Evolutionary conservation across 2,797 vertebrate genomes (phyloP).

Genomic region (Chloroceryle inda): DNA sequence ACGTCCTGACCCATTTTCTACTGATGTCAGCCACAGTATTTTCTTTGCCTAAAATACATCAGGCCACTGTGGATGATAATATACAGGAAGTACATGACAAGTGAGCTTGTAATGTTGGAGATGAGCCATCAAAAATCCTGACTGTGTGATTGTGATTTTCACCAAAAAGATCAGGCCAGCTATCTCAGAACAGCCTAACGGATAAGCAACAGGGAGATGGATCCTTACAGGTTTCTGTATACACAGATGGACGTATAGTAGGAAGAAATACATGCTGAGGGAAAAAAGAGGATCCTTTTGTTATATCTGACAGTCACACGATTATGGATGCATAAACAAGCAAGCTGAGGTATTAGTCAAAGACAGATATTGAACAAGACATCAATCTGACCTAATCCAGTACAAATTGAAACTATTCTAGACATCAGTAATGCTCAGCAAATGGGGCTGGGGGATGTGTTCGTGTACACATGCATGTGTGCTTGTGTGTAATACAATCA

Average conservation of each 20-base stretch:
- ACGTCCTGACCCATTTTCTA: neutral
- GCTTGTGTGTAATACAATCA: neutral
- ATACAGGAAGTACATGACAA: neutral
- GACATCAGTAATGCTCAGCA: neutral
- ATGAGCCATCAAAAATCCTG: neutral
- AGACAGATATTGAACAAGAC: neutral
- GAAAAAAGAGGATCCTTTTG: neutral
- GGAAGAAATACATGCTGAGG: neutral
- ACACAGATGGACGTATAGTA: neutral
- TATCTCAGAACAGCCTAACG: neutral
- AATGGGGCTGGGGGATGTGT: neutral
- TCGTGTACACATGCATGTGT: accelerated
- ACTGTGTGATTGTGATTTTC: neutral
- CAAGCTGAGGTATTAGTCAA: neutral
- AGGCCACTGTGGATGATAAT: neutral
- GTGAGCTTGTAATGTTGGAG: neutral
- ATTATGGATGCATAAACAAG: neutral
- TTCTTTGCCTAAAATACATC: neutral
- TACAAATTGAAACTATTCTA: neutral
- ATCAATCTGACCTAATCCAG: neutral
- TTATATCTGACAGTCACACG: neutral
- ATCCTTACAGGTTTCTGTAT: neutral
- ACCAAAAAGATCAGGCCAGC: neutral
- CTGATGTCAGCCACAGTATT: neutral
- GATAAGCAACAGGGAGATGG: neutral